Conservation (phyloP, 2,113 vertebrate genomes). For the Hassar affinis region DNA sequence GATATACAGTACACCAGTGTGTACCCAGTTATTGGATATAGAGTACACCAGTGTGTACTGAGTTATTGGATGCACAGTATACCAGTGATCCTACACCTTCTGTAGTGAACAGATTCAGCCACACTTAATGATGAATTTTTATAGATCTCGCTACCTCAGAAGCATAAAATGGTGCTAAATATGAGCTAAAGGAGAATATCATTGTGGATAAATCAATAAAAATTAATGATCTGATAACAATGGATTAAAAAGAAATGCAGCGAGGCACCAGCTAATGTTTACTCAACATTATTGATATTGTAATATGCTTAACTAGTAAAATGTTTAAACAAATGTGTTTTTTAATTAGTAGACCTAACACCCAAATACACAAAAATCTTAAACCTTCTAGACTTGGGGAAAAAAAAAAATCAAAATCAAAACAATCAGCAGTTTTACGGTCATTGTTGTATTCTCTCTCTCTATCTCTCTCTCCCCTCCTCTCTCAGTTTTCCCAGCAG, state of each 20-base stretch:
- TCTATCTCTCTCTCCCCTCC: background rate
- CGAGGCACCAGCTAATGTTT: background rate
- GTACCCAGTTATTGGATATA: too few relatives aligned
- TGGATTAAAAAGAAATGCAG: background rate
- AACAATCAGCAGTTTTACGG: background rate
- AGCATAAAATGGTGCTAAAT: background rate
- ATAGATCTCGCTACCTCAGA: background rate
- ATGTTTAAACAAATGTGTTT: background rate
- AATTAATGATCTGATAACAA: background rate
- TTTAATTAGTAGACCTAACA: background rate
- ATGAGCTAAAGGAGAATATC: background rate
- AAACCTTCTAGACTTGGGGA: background rate
- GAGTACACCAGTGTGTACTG: too few relatives aligned
- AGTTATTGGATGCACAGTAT: too few relatives aligned
- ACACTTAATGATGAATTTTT: background rate
- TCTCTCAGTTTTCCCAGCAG: conserved; percentile 29
- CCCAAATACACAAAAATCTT: background rate
- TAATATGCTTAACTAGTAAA: background rate
- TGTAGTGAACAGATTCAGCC: background rate
- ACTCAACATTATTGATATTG: background rate
- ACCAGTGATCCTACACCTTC: background rate
- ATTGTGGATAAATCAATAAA: background rate
- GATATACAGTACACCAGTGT: too few relatives aligned
- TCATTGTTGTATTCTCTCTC: background rate
- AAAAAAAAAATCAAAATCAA: background rate